Conservation (phyloP, 2,797 vertebrate species). For the Cephalopachus bancanus region DNA sequence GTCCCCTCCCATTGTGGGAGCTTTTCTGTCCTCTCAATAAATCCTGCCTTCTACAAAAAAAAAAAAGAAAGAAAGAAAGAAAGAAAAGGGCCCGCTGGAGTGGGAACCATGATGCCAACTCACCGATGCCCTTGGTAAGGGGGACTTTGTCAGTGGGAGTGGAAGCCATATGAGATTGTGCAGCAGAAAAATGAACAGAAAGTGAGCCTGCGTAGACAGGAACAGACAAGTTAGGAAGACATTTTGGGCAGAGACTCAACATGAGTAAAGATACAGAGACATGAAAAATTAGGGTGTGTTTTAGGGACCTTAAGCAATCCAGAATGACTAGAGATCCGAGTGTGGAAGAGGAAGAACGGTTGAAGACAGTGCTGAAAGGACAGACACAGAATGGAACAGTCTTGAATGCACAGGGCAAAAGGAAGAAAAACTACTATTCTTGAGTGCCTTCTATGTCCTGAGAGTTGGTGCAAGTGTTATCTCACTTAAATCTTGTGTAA, state of each 20-base stretch:
- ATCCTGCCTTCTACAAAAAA: too few species aligned
- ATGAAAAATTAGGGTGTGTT: neutral
- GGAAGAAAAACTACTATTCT: neutral
- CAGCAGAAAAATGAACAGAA: neutral
- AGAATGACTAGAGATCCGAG: neutral
- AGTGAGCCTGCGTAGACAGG: neutral
- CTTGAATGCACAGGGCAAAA: neutral
- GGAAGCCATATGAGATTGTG: neutral
- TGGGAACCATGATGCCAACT: neutral
- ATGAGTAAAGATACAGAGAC: neutral
- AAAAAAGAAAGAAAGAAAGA: too few species aligned
- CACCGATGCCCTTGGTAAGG: neutral
- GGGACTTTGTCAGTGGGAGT: neutral
- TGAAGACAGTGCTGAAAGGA: neutral
- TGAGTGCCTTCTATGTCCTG: neutral
- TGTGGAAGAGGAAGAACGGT: neutral
- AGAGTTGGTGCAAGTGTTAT: neutral
- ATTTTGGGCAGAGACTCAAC: neutral
- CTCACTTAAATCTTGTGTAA: slow-evolving; percentile 44
- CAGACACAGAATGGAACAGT: neutral
- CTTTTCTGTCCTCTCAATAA: too few species aligned
- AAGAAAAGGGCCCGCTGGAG: neutral
- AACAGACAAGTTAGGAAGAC: neutral
- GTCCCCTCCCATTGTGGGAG: too few species aligned
- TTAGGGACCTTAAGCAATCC: neutral